phyloP scores from a whole-genome alignment of 2,888 invertebrate genomes.

The Machimus rusticus region DNA sequence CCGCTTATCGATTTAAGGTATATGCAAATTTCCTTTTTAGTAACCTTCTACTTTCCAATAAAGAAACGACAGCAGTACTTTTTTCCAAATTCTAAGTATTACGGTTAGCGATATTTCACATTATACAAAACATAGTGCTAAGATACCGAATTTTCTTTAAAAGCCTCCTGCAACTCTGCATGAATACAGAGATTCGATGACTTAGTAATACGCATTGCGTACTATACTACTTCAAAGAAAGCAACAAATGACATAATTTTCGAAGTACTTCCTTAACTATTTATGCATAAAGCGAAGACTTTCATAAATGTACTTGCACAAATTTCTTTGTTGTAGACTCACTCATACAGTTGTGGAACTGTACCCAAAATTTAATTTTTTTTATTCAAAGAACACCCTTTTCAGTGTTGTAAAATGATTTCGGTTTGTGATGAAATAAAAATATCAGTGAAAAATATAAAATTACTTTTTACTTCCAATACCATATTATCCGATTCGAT shows the following conservation, averaged over 20 bases:
- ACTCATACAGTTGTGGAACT: slow-evolving; percentile 36
- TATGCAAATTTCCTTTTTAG: neutral
- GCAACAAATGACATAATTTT: slow-evolving; percentile 23
- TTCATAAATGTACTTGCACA: slow-evolving; percentile 45
- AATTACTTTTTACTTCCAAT: neutral
- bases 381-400: slow-evolving; percentile 12
- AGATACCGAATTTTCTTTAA: slow-evolving; percentile 25
- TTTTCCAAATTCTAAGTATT: neutral
- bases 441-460: neutral
- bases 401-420: slow-evolving; percentile 18
- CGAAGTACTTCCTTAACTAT: slow-evolving; percentile 11
- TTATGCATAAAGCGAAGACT: slow-evolving; percentile 21
- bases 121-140: slow-evolving; percentile 23
- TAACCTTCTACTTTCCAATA: neutral
- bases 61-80: neutral
- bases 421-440: slow-evolving; percentile 22
- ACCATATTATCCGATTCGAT: neutral
- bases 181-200: slow-evolving; percentile 35
- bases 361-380: slow-evolving; percentile 28
- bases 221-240: slow-evolving; percentile 39
- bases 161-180: slow-evolving; percentile 37
- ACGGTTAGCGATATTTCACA: neutral
- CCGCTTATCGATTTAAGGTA: slow-evolving; percentile 94
- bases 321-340: slow-evolving; percentile 46
- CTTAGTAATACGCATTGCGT: slow-evolving; percentile 18